phyloP scores from a whole-genome alignment of 2,797 vertebrate species.

The Myotis myotis region DNA sequence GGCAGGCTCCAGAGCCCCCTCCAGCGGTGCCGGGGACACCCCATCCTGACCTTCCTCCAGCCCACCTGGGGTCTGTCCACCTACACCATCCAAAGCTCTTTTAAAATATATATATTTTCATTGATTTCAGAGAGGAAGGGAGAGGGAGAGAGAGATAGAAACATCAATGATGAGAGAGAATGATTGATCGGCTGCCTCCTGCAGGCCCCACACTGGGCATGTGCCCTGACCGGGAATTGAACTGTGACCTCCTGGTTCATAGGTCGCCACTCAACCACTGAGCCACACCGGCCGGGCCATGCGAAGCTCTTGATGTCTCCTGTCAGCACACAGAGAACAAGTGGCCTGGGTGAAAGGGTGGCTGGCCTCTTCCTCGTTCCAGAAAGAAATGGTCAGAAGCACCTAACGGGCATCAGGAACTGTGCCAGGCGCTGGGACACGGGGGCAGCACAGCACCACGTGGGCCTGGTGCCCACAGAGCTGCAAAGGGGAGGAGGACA shows the following conservation, averaged over 20 bases:
- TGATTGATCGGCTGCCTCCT: too few relatives aligned
- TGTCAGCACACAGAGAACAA: background rate
- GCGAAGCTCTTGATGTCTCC: background rate
- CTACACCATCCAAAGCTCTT: background rate
- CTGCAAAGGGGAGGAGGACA: background rate
- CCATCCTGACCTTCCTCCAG: background rate
- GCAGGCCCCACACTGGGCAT: too few relatives aligned
- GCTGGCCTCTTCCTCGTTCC: background rate
- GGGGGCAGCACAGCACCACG: background rate
- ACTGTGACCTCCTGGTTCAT: too few relatives aligned
- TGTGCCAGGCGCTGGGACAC: background rate
- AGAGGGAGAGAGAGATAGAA: too few relatives aligned
- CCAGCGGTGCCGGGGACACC: background rate
- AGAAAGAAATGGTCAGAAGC: background rate
- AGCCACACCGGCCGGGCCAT: too few relatives aligned
- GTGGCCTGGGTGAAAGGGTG: background rate
- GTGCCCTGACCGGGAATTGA: too few relatives aligned
- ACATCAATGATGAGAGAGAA: too few relatives aligned
- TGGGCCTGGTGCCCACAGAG: background rate
- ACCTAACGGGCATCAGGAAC: background rate
- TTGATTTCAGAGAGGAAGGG: too few relatives aligned
- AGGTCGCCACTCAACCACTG: too few relatives aligned
- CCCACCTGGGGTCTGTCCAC: background rate
- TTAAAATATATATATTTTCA: too few relatives aligned
- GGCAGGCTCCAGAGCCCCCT: too few relatives aligned